phyloP scores from a whole-genome alignment of 2,888 invertebrate genomes.

The Cinara cedri region DNA sequence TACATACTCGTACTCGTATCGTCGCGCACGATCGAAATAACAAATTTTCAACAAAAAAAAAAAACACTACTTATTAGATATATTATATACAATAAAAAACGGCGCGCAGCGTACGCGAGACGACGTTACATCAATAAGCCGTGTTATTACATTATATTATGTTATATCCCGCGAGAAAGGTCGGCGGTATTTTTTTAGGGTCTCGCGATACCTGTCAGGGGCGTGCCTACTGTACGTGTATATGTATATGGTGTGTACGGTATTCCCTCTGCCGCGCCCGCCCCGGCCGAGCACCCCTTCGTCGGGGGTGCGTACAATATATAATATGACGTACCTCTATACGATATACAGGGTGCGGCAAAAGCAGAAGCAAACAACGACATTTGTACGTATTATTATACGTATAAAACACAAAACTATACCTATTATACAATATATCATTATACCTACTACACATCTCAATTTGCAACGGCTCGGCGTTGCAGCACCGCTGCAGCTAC shows the following conservation, averaged over 20 bases:
- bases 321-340: conserved; percentile 13
- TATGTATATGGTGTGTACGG: no score
- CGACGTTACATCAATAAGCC: conserved; percentile 51
- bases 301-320: conserved; percentile 1
- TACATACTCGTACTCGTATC: no score
- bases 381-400: no score
- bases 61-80: not conserved
- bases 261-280: conserved; percentile 25
- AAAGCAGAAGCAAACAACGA: not conserved
- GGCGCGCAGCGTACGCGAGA: not conserved
- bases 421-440: no score
- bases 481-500: no score
- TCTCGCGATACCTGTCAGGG: conserved; percentile 47
- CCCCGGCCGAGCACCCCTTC: conserved; percentile 12
- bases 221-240: no score
- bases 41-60: not conserved
- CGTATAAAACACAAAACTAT: no score
- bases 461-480: conserved; percentile 53
- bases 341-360: conserved; percentile 40
- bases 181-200: conserved; percentile 48
- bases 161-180: conserved; percentile 16
- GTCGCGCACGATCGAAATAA: not conserved
- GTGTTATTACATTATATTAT: conserved; percentile 33
- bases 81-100: not conserved
- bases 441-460: conserved; percentile 44